Percentiles rank a stretch among this genome's conserved stretches.
Conservation (phyloP, 2,888 invertebrate species). For the Eupsilia transversa region DNA sequence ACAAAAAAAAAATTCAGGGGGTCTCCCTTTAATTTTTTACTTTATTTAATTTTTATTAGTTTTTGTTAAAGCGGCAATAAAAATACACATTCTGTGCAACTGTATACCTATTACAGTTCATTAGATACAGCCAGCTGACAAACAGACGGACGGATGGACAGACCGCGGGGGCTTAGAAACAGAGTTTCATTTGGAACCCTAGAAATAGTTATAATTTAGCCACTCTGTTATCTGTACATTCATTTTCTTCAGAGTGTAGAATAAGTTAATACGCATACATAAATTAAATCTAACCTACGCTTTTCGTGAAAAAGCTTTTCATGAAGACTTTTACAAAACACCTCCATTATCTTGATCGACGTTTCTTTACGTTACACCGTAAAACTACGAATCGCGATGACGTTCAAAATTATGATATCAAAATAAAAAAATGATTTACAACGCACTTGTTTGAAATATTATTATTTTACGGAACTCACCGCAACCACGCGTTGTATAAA, state of each 20-base stretch:
- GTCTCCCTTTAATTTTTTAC: too few relatives aligned
- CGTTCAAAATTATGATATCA: conserved; percentile 49
- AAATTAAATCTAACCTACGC: neutral
- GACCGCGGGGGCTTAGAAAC: too few relatives aligned
- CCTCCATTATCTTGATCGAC: conserved; percentile 44
- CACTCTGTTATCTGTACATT: neutral
- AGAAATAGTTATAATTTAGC: too few relatives aligned
- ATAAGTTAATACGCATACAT: neutral
- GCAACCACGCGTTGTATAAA: conserved; percentile 39
- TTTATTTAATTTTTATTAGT: too few relatives aligned
- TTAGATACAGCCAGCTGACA: too few relatives aligned
- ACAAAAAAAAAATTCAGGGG: too few relatives aligned
- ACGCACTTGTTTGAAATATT: conserved; percentile 45
- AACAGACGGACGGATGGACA: too few relatives aligned
- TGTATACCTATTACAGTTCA: too few relatives aligned
- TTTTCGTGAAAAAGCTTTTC: conserved; percentile 12
- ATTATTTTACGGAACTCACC: conserved; percentile 48
- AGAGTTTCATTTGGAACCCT: too few relatives aligned
- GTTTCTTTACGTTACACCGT: conserved; percentile 34
- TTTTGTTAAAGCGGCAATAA: too few relatives aligned
- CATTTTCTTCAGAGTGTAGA: neutral
- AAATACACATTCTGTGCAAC: too few relatives aligned
- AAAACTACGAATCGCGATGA: conserved; percentile 42
- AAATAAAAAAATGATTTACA: conserved; percentile 49
- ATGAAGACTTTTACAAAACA: conserved; percentile 23